phyloP scores from a whole-genome alignment of 2,113 vertebrate species.

The Nyctibius bracteatus region DNA sequence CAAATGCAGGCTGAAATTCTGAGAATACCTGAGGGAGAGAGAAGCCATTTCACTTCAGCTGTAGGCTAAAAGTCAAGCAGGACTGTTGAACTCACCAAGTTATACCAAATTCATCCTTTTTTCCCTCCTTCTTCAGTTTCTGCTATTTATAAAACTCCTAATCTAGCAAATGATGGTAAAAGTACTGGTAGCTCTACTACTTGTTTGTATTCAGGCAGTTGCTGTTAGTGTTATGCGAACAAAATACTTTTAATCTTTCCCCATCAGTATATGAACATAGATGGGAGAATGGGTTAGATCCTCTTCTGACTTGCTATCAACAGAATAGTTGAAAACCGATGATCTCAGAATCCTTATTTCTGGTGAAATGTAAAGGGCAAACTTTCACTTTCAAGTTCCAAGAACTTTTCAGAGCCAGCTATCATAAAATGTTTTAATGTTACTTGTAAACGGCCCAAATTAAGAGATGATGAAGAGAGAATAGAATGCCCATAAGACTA shows the following conservation, averaged over 20 bases:
- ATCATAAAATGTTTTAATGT: neutral
- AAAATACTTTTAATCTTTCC: neutral
- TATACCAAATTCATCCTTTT: neutral
- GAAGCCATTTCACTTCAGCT: neutral
- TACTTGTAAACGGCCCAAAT: neutral
- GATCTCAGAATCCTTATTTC: neutral
- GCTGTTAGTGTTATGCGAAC: neutral
- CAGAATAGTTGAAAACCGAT: neutral
- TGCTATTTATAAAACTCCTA: rapidly evolving
- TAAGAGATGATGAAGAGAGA: neutral
- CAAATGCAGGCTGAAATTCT: neutral
- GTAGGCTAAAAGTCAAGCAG: neutral
- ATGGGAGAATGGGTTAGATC: neutral
- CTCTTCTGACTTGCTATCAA: neutral
- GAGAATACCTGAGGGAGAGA: neutral
- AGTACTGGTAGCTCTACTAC: neutral
- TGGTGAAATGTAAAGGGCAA: neutral
- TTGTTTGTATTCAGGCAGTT: neutral
- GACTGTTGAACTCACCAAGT: neutral
- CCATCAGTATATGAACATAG: neutral
- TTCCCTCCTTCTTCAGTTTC: neutral
- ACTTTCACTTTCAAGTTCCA: neutral
- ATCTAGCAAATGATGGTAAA: neutral
- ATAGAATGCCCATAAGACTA: neutral
- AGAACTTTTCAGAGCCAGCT: neutral